A percentile compares a stretch with the other conserved stretches of the same genome.
These are phyloP conservation scores for Myotis findleyi DNA, from an alignment of 2,797 vertebrate species.

Conservation along the genomic window DNA sequence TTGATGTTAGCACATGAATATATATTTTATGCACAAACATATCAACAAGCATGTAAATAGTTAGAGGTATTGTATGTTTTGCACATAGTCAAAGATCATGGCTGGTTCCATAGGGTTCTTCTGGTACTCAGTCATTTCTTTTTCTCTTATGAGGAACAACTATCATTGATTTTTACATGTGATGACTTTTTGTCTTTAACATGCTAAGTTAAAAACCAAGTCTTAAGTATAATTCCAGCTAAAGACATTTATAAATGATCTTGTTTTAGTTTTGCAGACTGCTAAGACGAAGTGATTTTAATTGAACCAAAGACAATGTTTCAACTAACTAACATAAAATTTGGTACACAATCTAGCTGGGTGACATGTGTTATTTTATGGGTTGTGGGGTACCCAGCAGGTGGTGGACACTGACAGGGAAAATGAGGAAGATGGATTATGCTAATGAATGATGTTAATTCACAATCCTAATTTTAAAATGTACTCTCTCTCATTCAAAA, in stretches of 20 bases:
- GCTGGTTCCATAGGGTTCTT: not conserved
- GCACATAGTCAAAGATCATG: not conserved
- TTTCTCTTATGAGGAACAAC: not conserved
- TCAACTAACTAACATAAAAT: slow-evolving; percentile 18
- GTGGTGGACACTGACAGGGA: not conserved
- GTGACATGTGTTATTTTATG: not conserved
- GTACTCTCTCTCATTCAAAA: not conserved
- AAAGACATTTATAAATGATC: not conserved
- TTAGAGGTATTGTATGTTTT: not conserved
- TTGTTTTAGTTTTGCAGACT: not conserved
- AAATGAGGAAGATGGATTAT: not conserved
- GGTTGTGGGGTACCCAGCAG: not conserved
- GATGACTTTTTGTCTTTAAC: not conserved
- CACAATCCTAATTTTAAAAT: not conserved
- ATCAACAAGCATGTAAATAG: not conserved
- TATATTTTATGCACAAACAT: not conserved
- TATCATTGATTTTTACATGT: not conserved
- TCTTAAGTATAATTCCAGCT: not conserved
- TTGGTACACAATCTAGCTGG: not conserved
- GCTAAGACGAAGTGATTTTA: not conserved
- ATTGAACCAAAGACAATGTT: not conserved
- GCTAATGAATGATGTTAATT: not conserved
- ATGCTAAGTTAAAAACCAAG: not conserved
- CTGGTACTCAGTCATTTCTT: not conserved
- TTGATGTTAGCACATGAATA: not conserved